Percentiles rank a stretch among this genome's conserved stretches.
phyloP scores from a whole-genome alignment of 2,888 invertebrate genomes.

The Eilema depressum region DNA sequence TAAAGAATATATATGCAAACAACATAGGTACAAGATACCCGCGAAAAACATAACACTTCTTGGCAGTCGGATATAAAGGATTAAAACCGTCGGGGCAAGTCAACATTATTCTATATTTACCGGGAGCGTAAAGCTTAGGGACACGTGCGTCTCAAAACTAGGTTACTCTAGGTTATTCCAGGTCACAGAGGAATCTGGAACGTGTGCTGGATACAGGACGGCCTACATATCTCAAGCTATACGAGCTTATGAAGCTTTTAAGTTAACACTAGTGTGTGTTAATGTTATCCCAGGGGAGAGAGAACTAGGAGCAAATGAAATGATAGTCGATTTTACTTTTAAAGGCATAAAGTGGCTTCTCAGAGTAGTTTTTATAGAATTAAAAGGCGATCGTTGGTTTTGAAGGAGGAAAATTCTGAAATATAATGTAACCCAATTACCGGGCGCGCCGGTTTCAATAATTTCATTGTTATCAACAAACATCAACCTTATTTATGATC shows the following conservation, averaged over 20 bases:
- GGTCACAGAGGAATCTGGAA: constrained; percentile 26
- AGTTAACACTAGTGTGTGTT: not conserved
- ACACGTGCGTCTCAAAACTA: constrained; percentile 39
- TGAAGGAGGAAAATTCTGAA: too few species aligned
- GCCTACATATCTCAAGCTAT: constrained; percentile 8
- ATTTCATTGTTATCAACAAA: too few species aligned
- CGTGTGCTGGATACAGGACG: constrained; percentile 38
- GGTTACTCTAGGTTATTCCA: constrained; percentile 32
- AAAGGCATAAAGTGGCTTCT: too few species aligned
- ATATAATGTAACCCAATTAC: too few species aligned
- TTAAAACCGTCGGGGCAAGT: not conserved
- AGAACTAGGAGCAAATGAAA: not conserved
- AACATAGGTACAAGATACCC: too few species aligned
- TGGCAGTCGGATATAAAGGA: not conserved
- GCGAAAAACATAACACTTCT: too few species aligned
- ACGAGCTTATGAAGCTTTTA: not conserved
- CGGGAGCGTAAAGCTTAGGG: not conserved
- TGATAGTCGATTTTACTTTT: too few species aligned
- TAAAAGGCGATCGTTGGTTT: not conserved
- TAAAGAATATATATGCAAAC: too few species aligned
- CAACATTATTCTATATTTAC: constrained; percentile 5
- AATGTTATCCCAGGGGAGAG: not conserved
- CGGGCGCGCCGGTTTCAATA: too few species aligned
- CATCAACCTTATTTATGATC: too few species aligned
- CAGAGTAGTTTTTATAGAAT: not conserved